Evolutionary conservation across 35 echinoderm and acorn worm species (phyloP), one percentile per base, ranked within the genome.

Genomic region (Nesometra sesokonis): DNA sequence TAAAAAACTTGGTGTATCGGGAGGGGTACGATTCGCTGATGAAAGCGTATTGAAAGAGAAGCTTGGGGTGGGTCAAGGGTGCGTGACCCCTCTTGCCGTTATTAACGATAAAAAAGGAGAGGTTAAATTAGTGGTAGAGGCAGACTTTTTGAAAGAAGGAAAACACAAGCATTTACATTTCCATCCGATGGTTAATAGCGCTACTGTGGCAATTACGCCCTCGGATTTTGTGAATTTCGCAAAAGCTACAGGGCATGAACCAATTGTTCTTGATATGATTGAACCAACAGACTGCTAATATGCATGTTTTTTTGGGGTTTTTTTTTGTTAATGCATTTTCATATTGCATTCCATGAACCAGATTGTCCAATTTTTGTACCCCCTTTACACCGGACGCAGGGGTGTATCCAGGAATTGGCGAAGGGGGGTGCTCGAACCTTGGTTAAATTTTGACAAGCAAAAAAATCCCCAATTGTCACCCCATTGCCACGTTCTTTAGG

Each of bases 151-250:
- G 27, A 78, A 93, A 11, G 91, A 87, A 76, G 92, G 92, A 17
- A 67, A 67, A 67, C 89, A 94, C 78, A 84, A 87, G 36, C 47
- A 85, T 32, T 37, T 97, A 27, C 91, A 82, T 47, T 89, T 78
- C 30, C 95, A 97, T 82, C 95, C 95, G 0, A 93, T 97, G 92
- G 90, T 89, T 17, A 97, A 97, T 83, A 77, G 86, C 5, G 95
- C 92, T 13, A 86, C 95, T 35, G 84, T 78, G 19, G 95, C 88
- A 3, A 88, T 97, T 46, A 86, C 86, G 21, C 86, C 95, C 31
- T 89, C 88, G 40, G 95, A 97, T 77, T 81, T 97, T 35, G 78
- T 93, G 86, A 97, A 91, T 78, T 97, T 97, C 79, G 43, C 85
- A 39, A 86, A 36, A 43, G 89, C 33, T 47, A 91, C 87, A 29